Percentiles rank a stretch among this genome's conserved stretches.
phyloP scores from a whole-genome alignment of 2,888 invertebrate species.

The Drosophila monieri region DNA sequence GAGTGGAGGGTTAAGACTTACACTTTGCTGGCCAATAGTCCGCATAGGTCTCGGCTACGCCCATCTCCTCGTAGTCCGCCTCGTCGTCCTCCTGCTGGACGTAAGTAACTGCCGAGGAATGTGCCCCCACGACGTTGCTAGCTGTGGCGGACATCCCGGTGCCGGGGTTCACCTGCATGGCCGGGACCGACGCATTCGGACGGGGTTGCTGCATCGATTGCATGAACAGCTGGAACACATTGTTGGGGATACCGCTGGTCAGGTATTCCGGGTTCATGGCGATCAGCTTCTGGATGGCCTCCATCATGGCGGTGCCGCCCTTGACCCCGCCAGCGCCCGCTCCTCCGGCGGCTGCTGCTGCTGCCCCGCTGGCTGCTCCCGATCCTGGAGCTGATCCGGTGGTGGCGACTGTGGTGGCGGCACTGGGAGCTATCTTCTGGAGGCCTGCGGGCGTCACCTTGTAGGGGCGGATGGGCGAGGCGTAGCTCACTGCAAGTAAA shows the following conservation, averaged over 20 bases:
- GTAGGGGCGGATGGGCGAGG: constrained; percentile 43
- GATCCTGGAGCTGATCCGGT: constrained; percentile 35
- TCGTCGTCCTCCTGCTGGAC: constrained; percentile 88
- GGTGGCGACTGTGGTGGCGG: constrained; percentile 42
- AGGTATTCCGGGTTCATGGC: constrained; percentile 83
- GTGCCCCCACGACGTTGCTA: constrained; percentile 13
- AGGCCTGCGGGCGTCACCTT: constrained; percentile 21
- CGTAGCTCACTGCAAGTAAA: constrained; percentile 71
- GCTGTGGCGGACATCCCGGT: constrained; percentile 15
- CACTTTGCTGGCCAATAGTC: constrained; percentile 99
- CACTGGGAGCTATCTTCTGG: constrained; percentile 6
- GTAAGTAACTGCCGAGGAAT: constrained; percentile 44
- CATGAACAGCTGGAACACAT: constrained; percentile 87
- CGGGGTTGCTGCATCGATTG: constrained; percentile 82
- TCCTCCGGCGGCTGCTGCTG: constrained; percentile 4
- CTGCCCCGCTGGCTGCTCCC: constrained; percentile 21
- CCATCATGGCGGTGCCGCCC: constrained; percentile 80
- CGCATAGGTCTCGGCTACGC: constrained; percentile 98
- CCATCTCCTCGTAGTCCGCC: constrained; percentile 97
- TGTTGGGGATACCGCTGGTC: constrained; percentile 85
- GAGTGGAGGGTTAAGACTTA: constrained; percentile 83
- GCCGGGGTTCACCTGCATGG: constrained; percentile 4
- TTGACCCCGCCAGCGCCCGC: constrained; percentile 54
- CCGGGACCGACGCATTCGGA: constrained; percentile 6
- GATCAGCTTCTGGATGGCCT: constrained; percentile 82